Evolutionary conservation across 2,797 vertebrate species (phyloP).

Genomic region (Eospalax fontanierii): DNA sequence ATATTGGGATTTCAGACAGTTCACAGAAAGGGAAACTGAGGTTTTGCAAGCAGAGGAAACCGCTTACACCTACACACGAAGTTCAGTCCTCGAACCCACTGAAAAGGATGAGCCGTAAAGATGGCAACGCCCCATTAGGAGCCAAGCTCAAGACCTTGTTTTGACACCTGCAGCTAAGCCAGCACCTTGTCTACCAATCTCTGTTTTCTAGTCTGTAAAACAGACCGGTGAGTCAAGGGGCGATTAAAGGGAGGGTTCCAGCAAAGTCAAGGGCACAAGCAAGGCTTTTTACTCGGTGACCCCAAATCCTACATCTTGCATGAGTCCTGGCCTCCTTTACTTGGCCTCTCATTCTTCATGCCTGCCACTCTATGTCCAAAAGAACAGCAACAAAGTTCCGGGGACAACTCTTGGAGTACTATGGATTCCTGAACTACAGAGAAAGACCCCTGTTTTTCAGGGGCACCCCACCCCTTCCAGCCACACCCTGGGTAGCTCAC

Average conservation of each 20-base stretch:
- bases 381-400: neutral
- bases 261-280: neutral
- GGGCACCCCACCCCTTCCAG: neutral
- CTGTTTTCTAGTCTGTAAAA: neutral
- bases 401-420: neutral
- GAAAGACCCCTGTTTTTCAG: neutral
- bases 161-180: neutral
- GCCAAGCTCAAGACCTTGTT: neutral
- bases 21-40: slow-evolving; percentile 45
- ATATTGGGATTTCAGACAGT: neutral
- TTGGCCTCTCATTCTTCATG: neutral
- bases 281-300: neutral
- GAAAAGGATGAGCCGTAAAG: neutral
- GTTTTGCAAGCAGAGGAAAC: neutral
- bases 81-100: neutral
- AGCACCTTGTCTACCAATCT: neutral
- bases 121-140: neutral
- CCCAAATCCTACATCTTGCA: neutral
- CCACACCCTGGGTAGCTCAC: neutral
- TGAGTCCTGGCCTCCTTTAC: neutral
- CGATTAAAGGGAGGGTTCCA: neutral
- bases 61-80: neutral
- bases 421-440: neutral
- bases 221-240: neutral
- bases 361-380: neutral